Conservation (phyloP, 1,140 invertebrate species). For the Cherax quadricarinatus region DNA sequence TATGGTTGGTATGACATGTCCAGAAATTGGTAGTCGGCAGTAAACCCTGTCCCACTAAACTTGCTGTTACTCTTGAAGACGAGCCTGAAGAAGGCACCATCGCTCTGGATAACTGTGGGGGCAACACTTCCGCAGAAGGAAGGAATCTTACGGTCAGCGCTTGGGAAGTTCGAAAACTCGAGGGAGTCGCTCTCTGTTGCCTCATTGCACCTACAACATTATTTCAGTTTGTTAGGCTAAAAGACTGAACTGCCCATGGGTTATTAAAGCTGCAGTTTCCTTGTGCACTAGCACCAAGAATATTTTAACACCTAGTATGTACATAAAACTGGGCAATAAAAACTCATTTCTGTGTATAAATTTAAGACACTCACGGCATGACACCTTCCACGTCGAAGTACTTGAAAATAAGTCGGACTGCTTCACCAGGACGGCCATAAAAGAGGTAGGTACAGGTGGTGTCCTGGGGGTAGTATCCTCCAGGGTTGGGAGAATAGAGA, state of each 20-base stretch:
- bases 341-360: no score
- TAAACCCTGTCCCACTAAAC: constrained; percentile 32
- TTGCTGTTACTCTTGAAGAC: constrained; percentile 33
- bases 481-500: constrained; percentile 18
- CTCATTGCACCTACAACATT: neutral
- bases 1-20: constrained; percentile 32
- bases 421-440: neutral
- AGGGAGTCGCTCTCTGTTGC: constrained; percentile 30
- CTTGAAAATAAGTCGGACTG: constrained; percentile 36
- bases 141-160: constrained; percentile 26
- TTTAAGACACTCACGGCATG: constrained; percentile 23
- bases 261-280: no score
- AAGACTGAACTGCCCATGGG: no score
- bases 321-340: no score
- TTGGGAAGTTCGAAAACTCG: constrained; percentile 35
- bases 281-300: no score
- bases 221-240: no score
- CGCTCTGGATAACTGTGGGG: constrained; percentile 24
- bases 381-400: constrained; percentile 48
- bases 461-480: constrained; percentile 37
- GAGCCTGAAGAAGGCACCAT: constrained; percentile 18
- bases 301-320: no score
- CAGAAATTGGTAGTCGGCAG: constrained; percentile 30
- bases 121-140: constrained; percentile 11
- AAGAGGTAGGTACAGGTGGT: constrained; percentile 45